Evolutionary conservation across 2,888 invertebrate species (phyloP), one percentile per base, ranked within the genome.

Genomic region (Drosophila algonquin): DNA sequence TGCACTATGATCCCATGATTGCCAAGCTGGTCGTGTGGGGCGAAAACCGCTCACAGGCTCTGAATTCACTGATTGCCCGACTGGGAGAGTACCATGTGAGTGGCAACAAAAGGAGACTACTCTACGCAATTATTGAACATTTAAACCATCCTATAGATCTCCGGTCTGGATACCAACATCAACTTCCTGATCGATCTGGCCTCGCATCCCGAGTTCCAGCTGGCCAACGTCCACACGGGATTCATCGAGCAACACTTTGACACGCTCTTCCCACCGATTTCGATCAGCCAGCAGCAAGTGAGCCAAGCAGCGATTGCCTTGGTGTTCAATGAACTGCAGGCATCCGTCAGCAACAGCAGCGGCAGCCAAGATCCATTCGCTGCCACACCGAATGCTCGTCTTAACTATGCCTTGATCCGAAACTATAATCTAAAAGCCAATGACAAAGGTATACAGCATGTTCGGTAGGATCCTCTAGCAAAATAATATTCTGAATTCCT

Each of bases 1-100:
- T 99, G 0, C 97, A 99, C 93, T 99, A 99, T 91, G 99, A 99
- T 93, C 99, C 99, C 10, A 99, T 99, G 99, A 99, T 99, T 83
- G 99, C 99, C 1, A 99, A 99, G 93, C 93, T 99, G 30, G 97
- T 99, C 0, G 98, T 98, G 3, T 99, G 98, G 98, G 98, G 97
- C 6, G 94, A 95, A 75, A 95, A 97, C 90, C 94, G 98, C 65
- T 92, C 92, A 7, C 95, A 96, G 84, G 98, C 98, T 0, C 93
- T 99, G 1, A 94, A 95, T 59, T 96, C 96, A 90, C 94, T 98
- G 21, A 94, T 94, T 80, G 93, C 94, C 0, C 95, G 96, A 88
- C 93, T 99, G 4, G 91, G 95, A 4, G 95, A 98, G 77, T 99
- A 98, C 90, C 96, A 98, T 92, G 98, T 97, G 92, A 67, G 86